Percentiles rank a stretch among this genome's conserved stretches.
These are phyloP conservation scores for Florisuga fusca DNA, from an alignment of 2,797 vertebrate species.

Conservation along the genomic window DNA sequence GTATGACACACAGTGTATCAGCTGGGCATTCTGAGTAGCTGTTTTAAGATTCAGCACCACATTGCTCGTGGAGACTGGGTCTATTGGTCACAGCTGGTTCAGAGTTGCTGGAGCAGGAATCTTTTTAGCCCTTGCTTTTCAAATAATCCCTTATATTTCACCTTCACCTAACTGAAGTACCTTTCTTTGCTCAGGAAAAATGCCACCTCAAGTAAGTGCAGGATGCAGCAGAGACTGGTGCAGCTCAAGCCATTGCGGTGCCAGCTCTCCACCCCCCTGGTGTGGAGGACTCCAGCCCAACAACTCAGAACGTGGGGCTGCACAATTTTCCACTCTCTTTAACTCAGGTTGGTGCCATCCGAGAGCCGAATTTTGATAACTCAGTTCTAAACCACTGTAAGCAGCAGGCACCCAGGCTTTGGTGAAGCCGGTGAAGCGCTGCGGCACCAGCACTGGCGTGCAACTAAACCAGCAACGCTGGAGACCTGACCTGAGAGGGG, in stretches of 20 bases:
- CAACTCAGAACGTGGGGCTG: fast-evolving
- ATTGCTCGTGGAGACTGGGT: background rate
- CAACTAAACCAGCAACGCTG: background rate
- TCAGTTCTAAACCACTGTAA: background rate
- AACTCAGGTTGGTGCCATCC: fast-evolving
- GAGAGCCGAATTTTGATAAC: background rate
- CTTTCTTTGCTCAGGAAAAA: background rate
- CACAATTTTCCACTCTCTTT: background rate
- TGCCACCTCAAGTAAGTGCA: fast-evolving
- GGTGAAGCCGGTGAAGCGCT: fast-evolving
- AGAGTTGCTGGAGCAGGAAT: background rate
- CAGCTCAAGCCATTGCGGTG: fast-evolving
- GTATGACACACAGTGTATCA: fast-evolving
- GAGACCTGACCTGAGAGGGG: fast-evolving
- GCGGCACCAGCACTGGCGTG: fast-evolving
- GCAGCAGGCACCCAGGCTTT: background rate
- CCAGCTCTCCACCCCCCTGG: background rate
- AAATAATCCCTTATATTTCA: background rate
- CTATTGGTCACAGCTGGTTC: fast-evolving
- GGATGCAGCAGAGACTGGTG: background rate
- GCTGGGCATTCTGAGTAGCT: background rate
- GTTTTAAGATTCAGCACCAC: background rate
- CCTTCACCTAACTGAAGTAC: background rate
- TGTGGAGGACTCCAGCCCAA: background rate
- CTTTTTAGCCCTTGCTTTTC: background rate